phyloP scores from a whole-genome alignment of 2,888 invertebrate genomes.

The Cantharis flavilabris region DNA sequence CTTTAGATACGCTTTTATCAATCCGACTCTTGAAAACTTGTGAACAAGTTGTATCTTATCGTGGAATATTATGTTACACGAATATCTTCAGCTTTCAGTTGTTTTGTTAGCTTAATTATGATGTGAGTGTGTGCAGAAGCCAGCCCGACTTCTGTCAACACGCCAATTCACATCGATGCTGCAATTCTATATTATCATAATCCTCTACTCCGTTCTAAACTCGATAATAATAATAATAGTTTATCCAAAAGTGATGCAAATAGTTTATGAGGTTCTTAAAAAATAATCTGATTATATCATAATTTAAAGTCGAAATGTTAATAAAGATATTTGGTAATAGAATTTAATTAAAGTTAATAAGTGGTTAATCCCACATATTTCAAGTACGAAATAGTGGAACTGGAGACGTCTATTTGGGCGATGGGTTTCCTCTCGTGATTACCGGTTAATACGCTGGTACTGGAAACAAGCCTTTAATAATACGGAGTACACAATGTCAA shows the following conservation, averaged over 20 bases:
- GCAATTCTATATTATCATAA: neutral
- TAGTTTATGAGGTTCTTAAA: neutral
- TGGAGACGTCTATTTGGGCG: neutral
- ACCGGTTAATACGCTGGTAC: constrained; percentile 32
- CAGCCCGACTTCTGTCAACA: neutral
- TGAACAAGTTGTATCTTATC: constrained; percentile 34
- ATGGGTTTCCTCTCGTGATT: constrained; percentile 22
- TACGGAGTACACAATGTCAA: constrained; percentile 55
- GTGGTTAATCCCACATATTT: neutral
- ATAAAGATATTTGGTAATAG: constrained; percentile 3
- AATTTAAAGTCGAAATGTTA: neutral
- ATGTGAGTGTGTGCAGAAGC: neutral
- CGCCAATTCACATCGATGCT: neutral
- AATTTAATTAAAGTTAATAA: neutral
- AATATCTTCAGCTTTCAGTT: constrained; percentile 27
- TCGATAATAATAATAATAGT: neutral
- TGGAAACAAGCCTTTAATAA: constrained; percentile 52
- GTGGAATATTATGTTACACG: constrained; percentile 20
- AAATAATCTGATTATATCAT: neutral
- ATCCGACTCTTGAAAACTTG: constrained; percentile 24
- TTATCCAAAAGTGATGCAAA: neutral
- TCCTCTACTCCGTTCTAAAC: neutral
- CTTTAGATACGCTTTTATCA: constrained; percentile 36
- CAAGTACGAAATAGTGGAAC: neutral
- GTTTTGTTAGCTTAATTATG: constrained; percentile 14